Conservation (phyloP, 1,140 invertebrate species). For the Plectrocnemia conspersa region DNA sequence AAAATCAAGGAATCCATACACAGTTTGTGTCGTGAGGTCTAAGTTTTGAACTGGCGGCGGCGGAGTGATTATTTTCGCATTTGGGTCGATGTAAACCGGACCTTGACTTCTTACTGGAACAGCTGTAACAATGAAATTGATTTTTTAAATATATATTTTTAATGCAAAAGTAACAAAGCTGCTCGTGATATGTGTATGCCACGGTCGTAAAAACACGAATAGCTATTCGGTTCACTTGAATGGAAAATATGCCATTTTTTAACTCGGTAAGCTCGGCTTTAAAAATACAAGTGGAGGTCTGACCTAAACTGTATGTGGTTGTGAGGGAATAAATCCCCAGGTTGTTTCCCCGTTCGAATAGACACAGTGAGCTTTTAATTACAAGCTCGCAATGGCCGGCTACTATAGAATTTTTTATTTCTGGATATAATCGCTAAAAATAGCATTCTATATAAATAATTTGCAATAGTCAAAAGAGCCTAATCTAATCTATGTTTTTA, state of each 20-base stretch:
- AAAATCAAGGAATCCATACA: constrained; percentile 86
- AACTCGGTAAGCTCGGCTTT: constrained; percentile 5
- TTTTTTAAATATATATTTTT: not conserved
- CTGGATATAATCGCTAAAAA: not conserved
- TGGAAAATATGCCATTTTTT: not conserved
- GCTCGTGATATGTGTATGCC: not conserved
- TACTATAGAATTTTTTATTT: constrained; percentile 9
- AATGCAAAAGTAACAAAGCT: not conserved
- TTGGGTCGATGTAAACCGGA: constrained; percentile 30
- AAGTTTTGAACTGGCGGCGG: constrained; percentile 27
- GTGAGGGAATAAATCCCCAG: constrained; percentile 2
- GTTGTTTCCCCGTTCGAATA: constrained; percentile 9
- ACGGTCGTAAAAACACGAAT: constrained; percentile 4
- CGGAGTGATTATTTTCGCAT: constrained; percentile 16
- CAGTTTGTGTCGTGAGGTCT: constrained; percentile 67
- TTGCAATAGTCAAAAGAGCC: not conserved
- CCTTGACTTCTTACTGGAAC: constrained; percentile 18
- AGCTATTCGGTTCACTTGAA: constrained; percentile 10
- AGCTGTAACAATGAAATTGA: constrained; percentile 25
- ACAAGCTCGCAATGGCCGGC: constrained; percentile 6
- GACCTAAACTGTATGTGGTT: not conserved
- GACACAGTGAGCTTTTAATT: constrained; percentile 19
- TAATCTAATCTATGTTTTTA: not conserved
- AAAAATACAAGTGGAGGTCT: constrained; percentile 7
- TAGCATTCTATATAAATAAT: not conserved